Percentiles rank a stretch among this genome's conserved stretches.
phyloP scores from a whole-genome alignment of 2,113 vertebrate genomes.

The Aptenodytes patagonicus region DNA sequence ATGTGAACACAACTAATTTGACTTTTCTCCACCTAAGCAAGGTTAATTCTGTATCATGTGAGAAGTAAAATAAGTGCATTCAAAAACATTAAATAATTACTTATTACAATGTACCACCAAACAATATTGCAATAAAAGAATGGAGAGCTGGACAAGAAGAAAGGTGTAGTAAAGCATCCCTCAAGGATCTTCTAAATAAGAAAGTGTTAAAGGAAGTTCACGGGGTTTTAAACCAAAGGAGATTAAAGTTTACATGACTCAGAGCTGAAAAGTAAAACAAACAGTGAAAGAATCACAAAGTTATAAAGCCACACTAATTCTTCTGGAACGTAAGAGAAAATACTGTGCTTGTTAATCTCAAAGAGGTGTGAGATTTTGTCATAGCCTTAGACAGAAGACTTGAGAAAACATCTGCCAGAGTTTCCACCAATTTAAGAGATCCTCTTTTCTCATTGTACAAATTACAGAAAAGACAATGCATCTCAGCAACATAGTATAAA shows the following conservation, averaged over 20 bases:
- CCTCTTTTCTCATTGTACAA: background rate
- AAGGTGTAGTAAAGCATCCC: background rate
- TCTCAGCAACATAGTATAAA: background rate
- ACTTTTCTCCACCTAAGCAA: background rate
- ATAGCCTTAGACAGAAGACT: background rate
- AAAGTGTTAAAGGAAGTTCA: slow-evolving; percentile 28
- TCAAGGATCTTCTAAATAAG: background rate
- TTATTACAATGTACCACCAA: background rate
- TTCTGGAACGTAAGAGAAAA: background rate
- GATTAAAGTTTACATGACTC: background rate
- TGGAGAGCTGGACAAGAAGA: background rate
- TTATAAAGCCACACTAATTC: background rate
- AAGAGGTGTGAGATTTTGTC: background rate
- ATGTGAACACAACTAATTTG: background rate
- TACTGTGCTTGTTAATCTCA: background rate
- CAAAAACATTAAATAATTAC: background rate
- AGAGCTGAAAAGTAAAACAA: slow-evolving; percentile 28
- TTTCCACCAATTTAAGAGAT: background rate
- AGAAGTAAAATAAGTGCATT: background rate
- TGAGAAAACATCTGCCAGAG: background rate
- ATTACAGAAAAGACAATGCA: background rate
- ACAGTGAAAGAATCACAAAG: background rate
- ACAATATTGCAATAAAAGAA: background rate
- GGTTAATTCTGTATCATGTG: background rate
- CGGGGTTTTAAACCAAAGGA: background rate